Base-by-base conservation (phyloP, 2,113 vertebrate genomes). In the Ammodytes dubius region DNA sequence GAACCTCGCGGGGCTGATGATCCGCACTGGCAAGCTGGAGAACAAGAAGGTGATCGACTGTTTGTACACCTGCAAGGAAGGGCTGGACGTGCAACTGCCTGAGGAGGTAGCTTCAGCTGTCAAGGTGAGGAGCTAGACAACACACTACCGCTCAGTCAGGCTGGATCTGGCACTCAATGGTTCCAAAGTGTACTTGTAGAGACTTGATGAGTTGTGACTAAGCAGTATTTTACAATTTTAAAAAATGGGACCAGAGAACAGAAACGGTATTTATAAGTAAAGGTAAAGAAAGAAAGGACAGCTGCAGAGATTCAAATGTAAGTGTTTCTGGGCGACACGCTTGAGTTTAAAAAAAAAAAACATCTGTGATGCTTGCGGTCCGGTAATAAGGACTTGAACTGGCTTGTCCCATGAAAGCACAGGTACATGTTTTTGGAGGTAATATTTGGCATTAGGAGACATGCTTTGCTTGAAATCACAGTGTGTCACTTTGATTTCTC, bases 41-140 rank as follows among this genome's bases (percentile, higher is more conserved):
- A 98, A 96, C 91, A 99, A 98, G 95, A 98, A 98, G 69, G 97
- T 99, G 88, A 99, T 99, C 0, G 98, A 99, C 89, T 99, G 98
- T 78, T 94, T 99, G 7, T 99, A 99, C 54, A 99, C 98, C 11
- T 99, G 98, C 95, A 99, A 99, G 58, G 98, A 99, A 87, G 98
- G 98, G 0, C 95, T 99, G 81, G 97, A 99, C 17, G 92, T 99
- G 76, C 97, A 97, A 68, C 87, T 95, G 69, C 89, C 97, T 0
- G 97, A 97, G 8, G 97, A 96, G 7, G 86, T 95, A 0, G 90
- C 95, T 77, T 95, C 96, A 65, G 94, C 96, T 6, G 82, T 99
- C 80, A 97, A 98, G 98, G 98, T 99, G 91, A 95, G 82, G 46
- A 70, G 47, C 27, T 27, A 57, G n/a, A 37, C 42, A 68, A 58